A percentile compares a stretch with the other conserved stretches of the same genome.
Evolutionary conservation across 2,797 vertebrate genomes (phyloP).

Genomic region (Hirundo rustica): DNA sequence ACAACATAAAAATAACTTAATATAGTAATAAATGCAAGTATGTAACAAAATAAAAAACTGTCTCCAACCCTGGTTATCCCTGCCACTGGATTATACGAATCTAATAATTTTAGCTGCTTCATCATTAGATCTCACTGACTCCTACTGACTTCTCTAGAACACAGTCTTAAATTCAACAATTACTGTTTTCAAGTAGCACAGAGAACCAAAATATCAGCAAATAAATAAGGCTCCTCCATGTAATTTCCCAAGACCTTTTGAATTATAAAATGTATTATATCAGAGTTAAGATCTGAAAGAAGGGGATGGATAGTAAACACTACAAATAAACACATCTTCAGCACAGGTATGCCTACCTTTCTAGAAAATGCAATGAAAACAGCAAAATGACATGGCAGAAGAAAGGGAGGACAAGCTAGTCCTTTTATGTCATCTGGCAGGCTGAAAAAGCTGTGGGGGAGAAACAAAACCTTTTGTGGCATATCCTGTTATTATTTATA

Average conservation of each 20-base stretch:
- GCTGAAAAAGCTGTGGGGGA: background rate
- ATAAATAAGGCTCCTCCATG: background rate
- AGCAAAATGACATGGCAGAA: background rate
- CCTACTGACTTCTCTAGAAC: background rate
- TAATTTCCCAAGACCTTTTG: background rate
- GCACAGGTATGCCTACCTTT: background rate
- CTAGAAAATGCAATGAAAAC: background rate
- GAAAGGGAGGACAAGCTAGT: background rate
- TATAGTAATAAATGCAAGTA: background rate
- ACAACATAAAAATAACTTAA: background rate
- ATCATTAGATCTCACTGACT: background rate
- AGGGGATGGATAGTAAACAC: background rate
- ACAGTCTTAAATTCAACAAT: background rate
- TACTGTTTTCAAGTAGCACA: fast-evolving
- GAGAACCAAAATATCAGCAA: background rate
- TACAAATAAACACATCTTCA: background rate
- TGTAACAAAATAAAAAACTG: background rate
- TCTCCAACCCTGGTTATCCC: background rate
- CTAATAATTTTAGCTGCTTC: background rate
- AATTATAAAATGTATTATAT: background rate
- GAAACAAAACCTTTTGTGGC: background rate
- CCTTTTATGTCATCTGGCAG: background rate
- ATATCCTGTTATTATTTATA: background rate
- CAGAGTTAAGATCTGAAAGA: background rate
- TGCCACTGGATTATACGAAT: background rate